Evolutionary conservation across 2,113 vertebrate species (phyloP).

Genomic region (Elephas maximus): DNA sequence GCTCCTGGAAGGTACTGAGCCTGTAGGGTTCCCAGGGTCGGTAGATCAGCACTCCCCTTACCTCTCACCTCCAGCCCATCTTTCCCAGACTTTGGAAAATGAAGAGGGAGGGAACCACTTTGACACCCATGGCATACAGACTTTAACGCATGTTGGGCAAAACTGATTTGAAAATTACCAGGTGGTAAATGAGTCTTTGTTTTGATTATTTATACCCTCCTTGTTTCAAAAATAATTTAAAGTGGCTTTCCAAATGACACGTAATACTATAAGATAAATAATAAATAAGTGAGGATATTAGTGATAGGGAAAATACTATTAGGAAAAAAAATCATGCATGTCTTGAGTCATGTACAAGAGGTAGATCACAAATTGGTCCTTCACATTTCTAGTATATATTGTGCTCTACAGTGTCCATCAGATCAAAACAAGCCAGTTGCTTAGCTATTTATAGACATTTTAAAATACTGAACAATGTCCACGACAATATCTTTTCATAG

Average conservation of each 20-base stretch:
- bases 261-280: neutral
- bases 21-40: neutral
- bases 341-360: neutral
- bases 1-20: neutral
- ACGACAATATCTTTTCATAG: neutral
- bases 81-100: neutral
- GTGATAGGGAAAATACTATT: neutral
- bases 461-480: neutral
- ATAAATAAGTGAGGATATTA: slow-evolving; percentile 14
- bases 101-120: neutral
- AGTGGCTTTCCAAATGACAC: slow-evolving; percentile 7
- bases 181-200: neutral
- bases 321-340: neutral
- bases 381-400: neutral
- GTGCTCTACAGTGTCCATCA: neutral
- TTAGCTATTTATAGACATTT: neutral
- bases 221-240: slow-evolving; percentile 57
- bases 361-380: neutral
- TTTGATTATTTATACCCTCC: slow-evolving; percentile 34
- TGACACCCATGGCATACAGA: neutral
- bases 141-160: neutral
- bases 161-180: slow-evolving; percentile 45
- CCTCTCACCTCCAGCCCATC: neutral
- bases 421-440: neutral
- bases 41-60: neutral